A percentile compares a stretch with the other conserved stretches of the same genome.
These are phyloP conservation scores for Seriola rivoliana DNA, from an alignment of 2,113 vertebrate genomes.

Conservation along the genomic window DNA sequence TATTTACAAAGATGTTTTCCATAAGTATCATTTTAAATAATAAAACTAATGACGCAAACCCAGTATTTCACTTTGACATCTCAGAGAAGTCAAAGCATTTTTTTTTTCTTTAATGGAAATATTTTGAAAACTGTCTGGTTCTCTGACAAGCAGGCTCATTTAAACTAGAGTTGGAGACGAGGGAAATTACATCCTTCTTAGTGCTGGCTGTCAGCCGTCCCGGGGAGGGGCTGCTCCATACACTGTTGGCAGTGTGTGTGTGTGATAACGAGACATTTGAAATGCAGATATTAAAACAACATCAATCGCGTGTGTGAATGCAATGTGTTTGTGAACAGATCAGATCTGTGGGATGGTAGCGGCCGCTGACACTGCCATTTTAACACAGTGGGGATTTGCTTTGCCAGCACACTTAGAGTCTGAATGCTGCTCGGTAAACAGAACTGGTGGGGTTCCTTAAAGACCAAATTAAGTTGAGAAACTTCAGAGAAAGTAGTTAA, in stretches of 20 bases:
- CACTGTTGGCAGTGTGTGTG: constrained; percentile 17
- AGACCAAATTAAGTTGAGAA: constrained; percentile 1
- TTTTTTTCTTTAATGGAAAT: constrained; percentile 24
- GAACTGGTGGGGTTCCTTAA: constrained; percentile 30
- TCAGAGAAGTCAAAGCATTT: neutral
- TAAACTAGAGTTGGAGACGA: constrained; percentile 4
- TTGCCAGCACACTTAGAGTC: neutral
- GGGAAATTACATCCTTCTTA: constrained; percentile 29
- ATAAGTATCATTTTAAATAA: neutral
- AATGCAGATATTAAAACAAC: constrained; percentile 47
- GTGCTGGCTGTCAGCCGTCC: constrained; percentile 29
- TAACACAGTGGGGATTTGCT: constrained; percentile 21
- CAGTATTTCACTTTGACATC: neutral
- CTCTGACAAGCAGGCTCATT: constrained; percentile 25
- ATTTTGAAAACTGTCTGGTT: constrained; percentile 9
- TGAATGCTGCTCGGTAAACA: constrained; percentile 46
- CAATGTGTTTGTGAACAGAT: constrained; percentile 37
- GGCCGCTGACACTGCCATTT: constrained; percentile 10
- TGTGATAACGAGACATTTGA: constrained; percentile 46
- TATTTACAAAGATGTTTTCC: neutral
- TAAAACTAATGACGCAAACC: neutral
- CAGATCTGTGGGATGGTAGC: constrained; percentile 7
- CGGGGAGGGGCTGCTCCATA: neutral
- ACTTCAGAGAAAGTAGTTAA: neutral
- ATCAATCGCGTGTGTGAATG: neutral